Conservation (phyloP, 2,888 invertebrate species). For the Andrena camellia region DNA sequence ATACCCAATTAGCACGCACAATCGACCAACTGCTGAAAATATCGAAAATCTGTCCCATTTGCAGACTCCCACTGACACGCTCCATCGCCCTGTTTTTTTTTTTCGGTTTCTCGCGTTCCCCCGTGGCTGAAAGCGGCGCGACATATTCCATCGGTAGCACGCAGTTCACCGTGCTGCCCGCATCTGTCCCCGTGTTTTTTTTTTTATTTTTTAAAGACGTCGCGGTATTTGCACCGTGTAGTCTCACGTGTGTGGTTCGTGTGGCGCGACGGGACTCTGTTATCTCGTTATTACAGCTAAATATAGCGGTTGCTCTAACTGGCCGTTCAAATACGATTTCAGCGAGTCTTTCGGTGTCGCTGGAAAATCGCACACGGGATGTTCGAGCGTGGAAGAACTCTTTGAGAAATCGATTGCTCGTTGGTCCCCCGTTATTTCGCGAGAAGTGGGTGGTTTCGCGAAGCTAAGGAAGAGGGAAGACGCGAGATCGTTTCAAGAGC, state of each 20-base stretch:
- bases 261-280: conserved; percentile 47
- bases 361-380: neutral
- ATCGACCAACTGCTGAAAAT: neutral
- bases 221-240: conserved; percentile 20
- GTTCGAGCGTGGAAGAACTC: neutral
- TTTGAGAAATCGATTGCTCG: neutral
- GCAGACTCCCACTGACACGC: neutral
- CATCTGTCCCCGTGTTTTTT: neutral
- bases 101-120: neutral
- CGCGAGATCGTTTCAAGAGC: neutral
- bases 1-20: neutral
- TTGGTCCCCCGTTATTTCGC: neutral
- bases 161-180: neutral
- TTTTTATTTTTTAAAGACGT: conserved; percentile 17
- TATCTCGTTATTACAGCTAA: conserved; percentile 71
- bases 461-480: neutral
- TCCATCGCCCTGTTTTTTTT: neutral
- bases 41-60: conserved; percentile 1
- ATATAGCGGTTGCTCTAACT: conserved; percentile 71
- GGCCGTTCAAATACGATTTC: conserved; percentile 58
- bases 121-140: neutral
- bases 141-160: neutral
- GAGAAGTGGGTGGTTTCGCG: neutral
- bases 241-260: conserved; percentile 55
- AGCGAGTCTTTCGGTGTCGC: neutral